A percentile compares a stretch with the other conserved stretches of the same genome.
These are phyloP conservation scores for Staurois parvus DNA, from an alignment of 2,797 vertebrate genomes.

Conservation along the genomic window DNA sequence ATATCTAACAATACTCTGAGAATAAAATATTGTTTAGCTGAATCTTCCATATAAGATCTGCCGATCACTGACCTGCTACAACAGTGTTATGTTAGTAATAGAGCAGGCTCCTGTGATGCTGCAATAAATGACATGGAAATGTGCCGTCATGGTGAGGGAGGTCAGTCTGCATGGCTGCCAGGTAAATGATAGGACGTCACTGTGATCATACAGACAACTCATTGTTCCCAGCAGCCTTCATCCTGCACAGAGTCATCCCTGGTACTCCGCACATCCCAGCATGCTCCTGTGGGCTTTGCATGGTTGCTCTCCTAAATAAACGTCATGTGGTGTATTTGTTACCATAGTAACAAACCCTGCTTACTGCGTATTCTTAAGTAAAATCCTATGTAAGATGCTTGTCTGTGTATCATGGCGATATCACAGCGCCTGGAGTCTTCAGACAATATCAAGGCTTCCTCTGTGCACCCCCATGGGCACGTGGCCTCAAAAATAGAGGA, in stretches of 20 bases:
- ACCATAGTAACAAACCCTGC: slow-evolving; percentile 62
- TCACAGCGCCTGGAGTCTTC: slow-evolving; percentile 35
- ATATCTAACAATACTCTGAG: too few relatives aligned
- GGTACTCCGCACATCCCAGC: slow-evolving; percentile 5
- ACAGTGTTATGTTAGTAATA: too few relatives aligned
- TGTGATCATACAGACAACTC: not conserved
- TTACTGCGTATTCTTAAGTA: slow-evolving; percentile 57
- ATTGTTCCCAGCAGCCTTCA: not conserved
- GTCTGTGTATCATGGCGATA: slow-evolving; percentile 45
- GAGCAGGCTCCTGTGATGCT: too few relatives aligned
- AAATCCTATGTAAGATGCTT: slow-evolving; percentile 59
- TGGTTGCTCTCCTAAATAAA: slow-evolving; percentile 37
- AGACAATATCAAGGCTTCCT: not conserved
- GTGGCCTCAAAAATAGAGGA: not conserved
- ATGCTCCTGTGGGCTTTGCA: slow-evolving; percentile 33
- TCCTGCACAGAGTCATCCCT: not conserved
- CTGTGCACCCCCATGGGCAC: not conserved
- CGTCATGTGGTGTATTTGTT: slow-evolving; percentile 58
- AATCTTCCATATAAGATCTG: too few relatives aligned
- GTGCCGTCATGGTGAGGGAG: not conserved
- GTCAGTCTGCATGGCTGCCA: not conserved
- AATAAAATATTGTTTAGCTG: too few relatives aligned
- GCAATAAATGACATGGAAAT: not conserved
- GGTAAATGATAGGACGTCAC: not conserved
- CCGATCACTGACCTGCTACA: too few relatives aligned